A percentile compares a stretch with the other conserved stretches of the same genome.
Evolutionary conservation across 2,888 invertebrate genomes (phyloP).

Genomic region (Ormyrus nitidulus): DNA sequence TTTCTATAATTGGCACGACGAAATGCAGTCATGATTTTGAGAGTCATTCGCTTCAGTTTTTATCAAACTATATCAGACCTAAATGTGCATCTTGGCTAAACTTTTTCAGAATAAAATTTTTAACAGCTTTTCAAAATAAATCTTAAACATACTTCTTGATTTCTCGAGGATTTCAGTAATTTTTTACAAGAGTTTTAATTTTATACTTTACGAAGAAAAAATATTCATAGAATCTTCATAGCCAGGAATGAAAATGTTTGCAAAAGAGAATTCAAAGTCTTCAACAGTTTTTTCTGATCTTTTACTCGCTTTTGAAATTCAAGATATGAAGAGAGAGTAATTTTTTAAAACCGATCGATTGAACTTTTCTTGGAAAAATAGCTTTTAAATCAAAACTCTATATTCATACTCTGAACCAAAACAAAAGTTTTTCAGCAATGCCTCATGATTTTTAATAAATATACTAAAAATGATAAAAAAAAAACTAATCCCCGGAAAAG

Average conservation of each 20-base stretch:
- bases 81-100: no score
- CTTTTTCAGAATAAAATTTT: no score
- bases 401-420: no score
- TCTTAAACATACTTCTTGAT: background rate
- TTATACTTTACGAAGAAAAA: slow-evolving; percentile 14
- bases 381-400: background rate
- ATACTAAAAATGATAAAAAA: no score
- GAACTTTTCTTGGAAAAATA: background rate
- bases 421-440: no score
- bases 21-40: no score
- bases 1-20: no score
- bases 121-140: background rate
- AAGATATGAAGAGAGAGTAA: background rate
- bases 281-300: background rate
- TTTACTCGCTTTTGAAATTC: slow-evolving; percentile 4
- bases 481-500: background rate
- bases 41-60: no score
- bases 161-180: slow-evolving; percentile 1
- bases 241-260: slow-evolving; percentile 8
- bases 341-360: slow-evolving; percentile 4
- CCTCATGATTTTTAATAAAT: no score
- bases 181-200: slow-evolving; percentile 8
- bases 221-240: slow-evolving; percentile 12
- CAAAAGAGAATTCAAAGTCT: slow-evolving; percentile 23
- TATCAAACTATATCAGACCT: no score